Evolutionary conservation across 2,113 vertebrate genomes (phyloP), one percentile per base, ranked within the genome.

Genomic region (Esox niger): DNA sequence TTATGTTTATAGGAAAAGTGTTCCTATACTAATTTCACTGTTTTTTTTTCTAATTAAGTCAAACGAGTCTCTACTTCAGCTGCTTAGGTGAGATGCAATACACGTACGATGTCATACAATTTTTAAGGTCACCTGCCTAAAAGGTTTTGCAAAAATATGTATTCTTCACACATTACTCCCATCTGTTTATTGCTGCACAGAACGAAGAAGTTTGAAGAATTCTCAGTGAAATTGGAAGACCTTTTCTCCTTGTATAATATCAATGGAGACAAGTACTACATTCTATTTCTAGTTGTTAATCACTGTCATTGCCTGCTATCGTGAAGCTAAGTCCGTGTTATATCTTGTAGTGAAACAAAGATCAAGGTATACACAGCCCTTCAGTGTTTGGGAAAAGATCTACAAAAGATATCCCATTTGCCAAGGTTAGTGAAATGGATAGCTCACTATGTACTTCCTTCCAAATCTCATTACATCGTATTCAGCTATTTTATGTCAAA

Each of bases 331-430:
- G 33, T 17, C 52, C 47, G 64, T 25, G 13, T 43, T 13, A 38
- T 38, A 38, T 74, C 13, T 68, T 32, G 0, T 63, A 95, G 94
- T 2, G 82, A 92, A 74, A 66, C 75, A 6, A 94, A 93, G 82
- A 77, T 90, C 17, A 94, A 93, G 68, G 70, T 91, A 35, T 91
- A 91, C 71, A 58, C 82, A 30, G 88, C 92, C 10, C 87, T 96
- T 43, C 86, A 89, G 38, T 80, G 73, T 27, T 82, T 95, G 38
- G 82, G 90, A 70, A 92, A 87, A 73, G 92, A 95, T 74, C 82
- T 96, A 49, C 67, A 85, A 68, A 83, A 88, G 62, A 83, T 95
- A 32, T 90, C 85, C 38, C 77, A 88, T 75, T 73, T 92, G 57
- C 71, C 69, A 68, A 91, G 91, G 94, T 95, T 70, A 81, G 81